Conservation (phyloP, 2,888 invertebrate species). For the Lutraria lutraria region DNA sequence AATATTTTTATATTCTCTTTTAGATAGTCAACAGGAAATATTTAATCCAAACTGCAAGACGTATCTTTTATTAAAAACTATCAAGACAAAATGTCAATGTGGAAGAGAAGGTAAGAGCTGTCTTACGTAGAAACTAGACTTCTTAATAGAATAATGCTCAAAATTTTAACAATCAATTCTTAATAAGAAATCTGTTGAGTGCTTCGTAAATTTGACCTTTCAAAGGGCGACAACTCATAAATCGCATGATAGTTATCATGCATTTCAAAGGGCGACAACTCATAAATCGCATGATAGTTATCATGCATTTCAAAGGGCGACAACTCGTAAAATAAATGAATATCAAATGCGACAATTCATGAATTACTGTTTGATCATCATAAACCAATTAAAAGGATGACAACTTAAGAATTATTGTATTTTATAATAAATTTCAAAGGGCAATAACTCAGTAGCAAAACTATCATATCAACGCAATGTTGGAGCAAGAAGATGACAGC, state of each 20-base stretch:
- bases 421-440: background rate
- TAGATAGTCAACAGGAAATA: slow-evolving; percentile 67
- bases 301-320: background rate
- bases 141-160: too few relatives aligned
- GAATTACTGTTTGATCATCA: too few relatives aligned
- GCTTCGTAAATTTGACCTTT: background rate
- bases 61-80: slow-evolving; percentile 63
- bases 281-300: background rate
- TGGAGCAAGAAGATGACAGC: too few relatives aligned
- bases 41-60: slow-evolving; percentile 70
- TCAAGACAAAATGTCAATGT: slow-evolving; percentile 65
- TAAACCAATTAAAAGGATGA: too few relatives aligned
- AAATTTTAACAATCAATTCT: too few relatives aligned
- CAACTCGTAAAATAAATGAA: too few relatives aligned
- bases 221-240: background rate
- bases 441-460: background rate
- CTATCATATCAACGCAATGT: too few relatives aligned
- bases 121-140: background rate
- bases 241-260: background rate
- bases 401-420: too few relatives aligned
- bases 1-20: slow-evolving; percentile 14
- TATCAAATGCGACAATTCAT: too few relatives aligned
- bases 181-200: background rate
- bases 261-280: background rate
- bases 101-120: slow-evolving; percentile 55